Evolutionary conservation across 2,797 vertebrate genomes (phyloP), one percentile per base, ranked within the genome.

Genomic region (Muraenolepis orangiensis): DNA sequence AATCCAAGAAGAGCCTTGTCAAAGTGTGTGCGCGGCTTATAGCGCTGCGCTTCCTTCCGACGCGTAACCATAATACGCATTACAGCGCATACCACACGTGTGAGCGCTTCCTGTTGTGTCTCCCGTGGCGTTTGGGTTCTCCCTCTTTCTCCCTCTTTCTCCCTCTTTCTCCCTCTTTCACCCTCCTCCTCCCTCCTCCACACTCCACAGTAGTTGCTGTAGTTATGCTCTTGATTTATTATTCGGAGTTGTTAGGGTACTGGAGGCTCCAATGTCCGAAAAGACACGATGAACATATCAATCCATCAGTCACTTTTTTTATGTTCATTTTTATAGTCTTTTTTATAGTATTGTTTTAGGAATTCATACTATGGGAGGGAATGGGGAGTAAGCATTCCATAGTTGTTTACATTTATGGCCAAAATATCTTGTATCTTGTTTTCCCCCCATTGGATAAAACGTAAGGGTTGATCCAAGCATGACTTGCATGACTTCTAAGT

Each of bases 81-180:
- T 51, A 51, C 7, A 51, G 16, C 18, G 42, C 42, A 51, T 51
- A 51, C 42, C 42, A 51, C 42, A 51, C 7, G 42, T 51, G 18
- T 51, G 42, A 51, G 42, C 18, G 42, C 42, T 18, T 18, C 42
- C 16, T 20, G 42, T 18, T 72, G 76, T 77, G 28, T 80, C 83
- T 76, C 81, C 72, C 70, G n/a, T 74, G 79, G 69, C 78, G 69
- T 82, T 90, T 92, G 89, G 88, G 82, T 84, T 85, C 84, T 86
- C 84, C 81, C 75, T 87, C 70, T 38, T 38, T 38, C n/a, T n/a
- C n/a, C n/a, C n/a, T 38, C 1, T 46, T 36, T 36, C 34, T 36
- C 8, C 34, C 8, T 4, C 34, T 36, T 42, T 42, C 16, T 42
- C 16, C 20, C 16, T 87, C 70, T 38, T 38, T 38, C n/a, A n/a